phyloP scores from a whole-genome alignment of 2,113 vertebrate genomes.

The Microcebus tavaratra region DNA sequence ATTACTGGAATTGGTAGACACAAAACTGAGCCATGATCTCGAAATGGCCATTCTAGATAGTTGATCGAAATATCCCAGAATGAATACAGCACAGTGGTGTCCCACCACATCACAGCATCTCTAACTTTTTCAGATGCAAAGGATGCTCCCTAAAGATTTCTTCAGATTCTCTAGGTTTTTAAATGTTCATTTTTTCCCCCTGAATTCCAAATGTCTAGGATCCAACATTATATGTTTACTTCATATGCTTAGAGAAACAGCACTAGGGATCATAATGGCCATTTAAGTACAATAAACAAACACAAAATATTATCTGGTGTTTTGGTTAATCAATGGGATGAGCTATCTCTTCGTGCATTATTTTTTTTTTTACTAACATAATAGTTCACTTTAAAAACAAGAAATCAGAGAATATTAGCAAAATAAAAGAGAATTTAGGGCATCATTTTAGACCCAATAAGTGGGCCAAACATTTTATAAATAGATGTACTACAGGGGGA shows the following conservation, averaged over 20 bases:
- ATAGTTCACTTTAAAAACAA: not conserved
- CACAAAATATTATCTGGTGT: not conserved
- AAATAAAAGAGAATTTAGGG: not conserved
- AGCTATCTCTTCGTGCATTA: not conserved
- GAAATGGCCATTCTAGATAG: rapidly evolving
- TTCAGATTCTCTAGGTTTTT: not conserved
- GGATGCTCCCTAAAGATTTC: not conserved
- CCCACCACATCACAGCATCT: rapidly evolving
- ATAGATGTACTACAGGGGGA: not conserved
- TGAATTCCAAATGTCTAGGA: not conserved
- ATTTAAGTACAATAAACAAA: not conserved
- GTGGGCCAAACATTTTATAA: not conserved
- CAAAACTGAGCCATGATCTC: too few relatives aligned
- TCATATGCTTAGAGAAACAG: not conserved
- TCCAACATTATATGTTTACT: not conserved
- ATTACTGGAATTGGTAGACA: not conserved
- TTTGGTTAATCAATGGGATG: not conserved
- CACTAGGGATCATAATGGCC: rapidly evolving
- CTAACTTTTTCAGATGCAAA: not conserved
- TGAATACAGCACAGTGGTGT: rapidly evolving
- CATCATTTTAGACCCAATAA: not conserved
- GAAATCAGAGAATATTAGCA: not conserved
- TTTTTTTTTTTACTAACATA: not conserved
- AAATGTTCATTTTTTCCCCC: not conserved
- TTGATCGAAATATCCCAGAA: not conserved